A percentile compares a stretch with the other conserved stretches of the same genome.
These are phyloP conservation scores for Chrysopa pallens DNA, from an alignment of 1,140 invertebrate genomes.

Conservation along the genomic window DNA sequence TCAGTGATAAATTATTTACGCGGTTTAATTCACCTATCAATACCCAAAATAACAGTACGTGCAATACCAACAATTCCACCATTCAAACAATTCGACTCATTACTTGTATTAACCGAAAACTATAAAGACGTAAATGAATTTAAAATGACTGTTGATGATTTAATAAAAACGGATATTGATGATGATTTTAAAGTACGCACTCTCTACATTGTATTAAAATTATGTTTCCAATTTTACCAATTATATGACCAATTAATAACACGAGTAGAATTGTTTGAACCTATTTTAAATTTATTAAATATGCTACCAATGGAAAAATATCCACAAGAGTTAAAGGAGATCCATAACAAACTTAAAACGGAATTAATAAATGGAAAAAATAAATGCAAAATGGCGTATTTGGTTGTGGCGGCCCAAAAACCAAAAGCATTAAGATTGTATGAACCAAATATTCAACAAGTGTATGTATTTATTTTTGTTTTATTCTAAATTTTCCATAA, in stretches of 20 bases:
- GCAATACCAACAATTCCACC: conserved; percentile 40
- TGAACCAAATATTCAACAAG: conserved; percentile 64
- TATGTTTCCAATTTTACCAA: conserved; percentile 29
- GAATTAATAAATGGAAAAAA: conserved; percentile 28
- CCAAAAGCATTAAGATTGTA: conserved; percentile 65
- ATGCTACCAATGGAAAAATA: conserved; percentile 36
- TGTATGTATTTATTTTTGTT: conserved; percentile 36
- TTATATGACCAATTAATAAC: conserved; percentile 19
- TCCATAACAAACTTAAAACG: conserved; percentile 23
- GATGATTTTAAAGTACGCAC: conserved; percentile 41
- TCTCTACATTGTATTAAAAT: conserved; percentile 28
- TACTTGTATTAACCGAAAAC: conserved; percentile 32
- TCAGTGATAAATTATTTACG: conserved; percentile 58
- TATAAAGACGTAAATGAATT: conserved; percentile 17
- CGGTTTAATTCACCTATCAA: conserved; percentile 43
- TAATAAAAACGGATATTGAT: conserved; percentile 28
- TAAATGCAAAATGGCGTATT: conserved; percentile 32
- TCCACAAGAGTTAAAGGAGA: conserved; percentile 33
- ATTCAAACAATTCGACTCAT: conserved; percentile 36
- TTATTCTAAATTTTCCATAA: too few relatives aligned
- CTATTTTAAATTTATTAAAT: conserved; percentile 26
- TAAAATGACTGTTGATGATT: conserved; percentile 28
- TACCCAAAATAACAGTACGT: conserved; percentile 32
- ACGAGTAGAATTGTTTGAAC: conserved; percentile 24
- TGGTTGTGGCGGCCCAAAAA: conserved; percentile 41